Evolutionary conservation across 2,888 invertebrate species (phyloP).

Genomic region (Schizotus pectinicornis): DNA sequence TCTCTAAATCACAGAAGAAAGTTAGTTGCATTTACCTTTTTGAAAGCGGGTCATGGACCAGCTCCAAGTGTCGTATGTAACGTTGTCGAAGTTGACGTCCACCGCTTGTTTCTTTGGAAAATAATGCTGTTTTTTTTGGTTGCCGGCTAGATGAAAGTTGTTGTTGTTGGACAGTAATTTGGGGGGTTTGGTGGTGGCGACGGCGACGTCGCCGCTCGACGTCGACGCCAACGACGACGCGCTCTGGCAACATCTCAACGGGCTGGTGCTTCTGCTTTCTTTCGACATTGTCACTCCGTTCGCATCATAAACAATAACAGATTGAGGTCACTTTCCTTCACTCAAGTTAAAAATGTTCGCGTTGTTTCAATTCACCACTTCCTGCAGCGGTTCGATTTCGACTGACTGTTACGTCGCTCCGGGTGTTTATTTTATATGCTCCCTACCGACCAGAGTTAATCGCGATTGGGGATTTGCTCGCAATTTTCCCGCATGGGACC

Average conservation of each 20-base stretch:
- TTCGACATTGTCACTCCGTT: too few relatives aligned
- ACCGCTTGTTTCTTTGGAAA: slow-evolving; percentile 68
- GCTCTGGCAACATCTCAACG: slow-evolving; percentile 52
- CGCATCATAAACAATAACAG: too few relatives aligned
- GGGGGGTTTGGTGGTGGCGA: slow-evolving; percentile 25
- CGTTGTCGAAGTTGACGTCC: slow-evolving; percentile 71
- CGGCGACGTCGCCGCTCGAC: slow-evolving; percentile 38
- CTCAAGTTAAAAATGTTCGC: too few relatives aligned
- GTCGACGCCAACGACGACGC: slow-evolving; percentile 46
- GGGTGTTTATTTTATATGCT: too few relatives aligned
- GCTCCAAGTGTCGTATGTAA: slow-evolving; percentile 68
- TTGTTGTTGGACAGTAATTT: slow-evolving; percentile 40
- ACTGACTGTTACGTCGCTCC: too few relatives aligned
- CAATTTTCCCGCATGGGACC: too few relatives aligned
- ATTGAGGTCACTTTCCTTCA: too few relatives aligned
- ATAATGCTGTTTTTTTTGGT: slow-evolving; percentile 51
- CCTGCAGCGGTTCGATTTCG: too few relatives aligned
- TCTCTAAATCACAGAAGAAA: not conserved
- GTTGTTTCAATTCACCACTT: too few relatives aligned
- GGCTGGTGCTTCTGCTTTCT: slow-evolving; percentile 29
- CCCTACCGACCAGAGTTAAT: too few relatives aligned
- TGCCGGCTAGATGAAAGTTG: slow-evolving; percentile 15
- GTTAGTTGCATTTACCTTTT: slow-evolving; percentile 43
- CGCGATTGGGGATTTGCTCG: too few relatives aligned
- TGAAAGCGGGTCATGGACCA: slow-evolving; percentile 50